Percentiles rank a stretch among this genome's conserved stretches.
phyloP scores from a whole-genome alignment of 2,888 invertebrate genomes.

The Clistopyga incitator region DNA sequence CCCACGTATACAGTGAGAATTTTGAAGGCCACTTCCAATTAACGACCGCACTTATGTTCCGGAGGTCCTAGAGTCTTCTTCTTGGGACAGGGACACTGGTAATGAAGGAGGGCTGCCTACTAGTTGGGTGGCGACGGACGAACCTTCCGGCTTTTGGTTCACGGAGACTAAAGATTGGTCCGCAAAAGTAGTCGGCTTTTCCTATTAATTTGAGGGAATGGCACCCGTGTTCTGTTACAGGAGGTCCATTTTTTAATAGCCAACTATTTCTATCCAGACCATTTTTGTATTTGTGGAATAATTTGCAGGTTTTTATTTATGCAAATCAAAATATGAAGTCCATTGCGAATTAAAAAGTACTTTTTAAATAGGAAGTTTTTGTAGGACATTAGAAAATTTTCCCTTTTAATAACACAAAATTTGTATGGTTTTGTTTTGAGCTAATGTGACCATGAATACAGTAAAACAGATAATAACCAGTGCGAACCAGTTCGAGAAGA shows the following conservation, averaged over 20 bases:
- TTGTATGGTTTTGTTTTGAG: background rate
- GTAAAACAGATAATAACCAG: background rate
- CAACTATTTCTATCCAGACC: background rate
- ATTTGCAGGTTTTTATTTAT: background rate
- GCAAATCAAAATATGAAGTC: background rate
- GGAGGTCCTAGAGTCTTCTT: constrained; percentile 21
- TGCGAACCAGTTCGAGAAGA: background rate
- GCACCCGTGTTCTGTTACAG: background rate
- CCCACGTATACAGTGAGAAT: background rate
- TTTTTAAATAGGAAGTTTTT: too few relatives aligned
- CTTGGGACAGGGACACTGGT: constrained; percentile 38
- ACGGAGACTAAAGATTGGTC: background rate
- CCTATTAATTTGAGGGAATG: constrained; percentile 17
- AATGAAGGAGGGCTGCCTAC: constrained; percentile 26
- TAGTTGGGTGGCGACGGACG: constrained; percentile 36
- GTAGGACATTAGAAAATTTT: too few relatives aligned
- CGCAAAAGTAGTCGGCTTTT: constrained; percentile 31
- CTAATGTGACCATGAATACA: background rate
- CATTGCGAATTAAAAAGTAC: too few relatives aligned
- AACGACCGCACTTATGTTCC: constrained; percentile 31
- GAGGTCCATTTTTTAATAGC: constrained; percentile 7
- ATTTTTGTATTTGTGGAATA: background rate
- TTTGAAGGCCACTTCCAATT: constrained; percentile 4
- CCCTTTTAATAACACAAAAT: too few relatives aligned
- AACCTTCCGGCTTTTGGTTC: constrained; percentile 28